Evolutionary conservation across 2,113 vertebrate genomes (phyloP).

Genomic region (Gymnorhina tibicen): DNA sequence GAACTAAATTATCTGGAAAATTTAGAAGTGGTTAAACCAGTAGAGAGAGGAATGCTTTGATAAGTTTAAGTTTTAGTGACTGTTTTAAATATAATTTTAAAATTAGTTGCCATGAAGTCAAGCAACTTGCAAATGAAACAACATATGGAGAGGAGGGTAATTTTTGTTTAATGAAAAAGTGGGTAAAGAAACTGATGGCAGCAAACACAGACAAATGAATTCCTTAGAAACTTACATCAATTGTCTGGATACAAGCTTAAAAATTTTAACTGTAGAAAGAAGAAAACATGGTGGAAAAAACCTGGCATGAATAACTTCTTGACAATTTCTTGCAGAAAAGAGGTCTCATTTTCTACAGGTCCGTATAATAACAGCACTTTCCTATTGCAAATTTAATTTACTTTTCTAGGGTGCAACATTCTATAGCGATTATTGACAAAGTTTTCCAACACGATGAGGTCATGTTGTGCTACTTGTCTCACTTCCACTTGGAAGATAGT

Average conservation of each 20-base stretch:
- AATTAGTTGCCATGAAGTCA: background rate
- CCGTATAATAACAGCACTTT: background rate
- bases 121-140: background rate
- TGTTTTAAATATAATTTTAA: background rate
- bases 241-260: background rate
- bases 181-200: background rate
- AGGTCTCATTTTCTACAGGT: background rate
- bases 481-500: background rate
- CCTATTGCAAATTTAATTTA: background rate
- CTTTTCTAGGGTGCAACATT: background rate
- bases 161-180: background rate
- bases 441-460: background rate
- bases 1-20: constrained; percentile 30
- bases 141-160: background rate
- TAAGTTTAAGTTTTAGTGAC: background rate
- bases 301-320: background rate
- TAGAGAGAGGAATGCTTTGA: background rate
- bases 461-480: background rate
- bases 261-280: background rate
- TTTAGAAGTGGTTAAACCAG: constrained; percentile 19
- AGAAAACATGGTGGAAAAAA: background rate
- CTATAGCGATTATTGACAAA: background rate
- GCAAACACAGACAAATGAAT: background rate
- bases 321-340: background rate
- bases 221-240: background rate